Evolutionary conservation across 2,113 vertebrate genomes (phyloP).

Genomic region (Zingel zingel): DNA sequence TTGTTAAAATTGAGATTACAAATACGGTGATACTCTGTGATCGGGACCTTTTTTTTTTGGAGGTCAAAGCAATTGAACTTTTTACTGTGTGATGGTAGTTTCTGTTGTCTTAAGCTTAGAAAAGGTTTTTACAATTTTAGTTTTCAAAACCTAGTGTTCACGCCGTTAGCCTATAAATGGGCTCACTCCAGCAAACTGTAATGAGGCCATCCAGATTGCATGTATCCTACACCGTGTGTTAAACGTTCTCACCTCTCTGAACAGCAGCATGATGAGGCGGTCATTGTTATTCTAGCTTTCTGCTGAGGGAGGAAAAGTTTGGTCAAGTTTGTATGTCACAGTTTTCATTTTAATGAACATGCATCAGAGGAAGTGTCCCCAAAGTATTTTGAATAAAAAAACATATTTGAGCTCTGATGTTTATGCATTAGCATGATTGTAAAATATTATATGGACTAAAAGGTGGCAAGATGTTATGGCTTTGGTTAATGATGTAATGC

Average conservation of each 20-base stretch:
- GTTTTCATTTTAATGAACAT: not conserved
- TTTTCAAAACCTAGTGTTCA: constrained; percentile 31
- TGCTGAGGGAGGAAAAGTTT: not conserved
- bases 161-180: not conserved
- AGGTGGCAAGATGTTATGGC: not conserved
- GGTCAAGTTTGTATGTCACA: too few species aligned
- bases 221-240: not conserved
- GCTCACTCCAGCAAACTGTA: constrained; percentile 1
- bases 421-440: not conserved
- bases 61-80: constrained; percentile 1
- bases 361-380: too few species aligned
- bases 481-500: not conserved
- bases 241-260: not conserved
- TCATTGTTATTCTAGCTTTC: not conserved
- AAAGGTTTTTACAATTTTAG: not conserved
- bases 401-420: constrained; percentile 6
- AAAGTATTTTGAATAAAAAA: constrained; percentile 19
- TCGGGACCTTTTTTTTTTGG: not conserved
- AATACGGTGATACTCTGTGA: not conserved
- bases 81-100: not conserved
- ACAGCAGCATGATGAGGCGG: not conserved
- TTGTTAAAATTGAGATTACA: not conserved
- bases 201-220: not conserved
- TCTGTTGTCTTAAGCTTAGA: constrained; percentile 18
- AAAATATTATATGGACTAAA: not conserved